Evolutionary conservation across 2,888 invertebrate species (phyloP).

Genomic region (Candidula unifasciata): DNA sequence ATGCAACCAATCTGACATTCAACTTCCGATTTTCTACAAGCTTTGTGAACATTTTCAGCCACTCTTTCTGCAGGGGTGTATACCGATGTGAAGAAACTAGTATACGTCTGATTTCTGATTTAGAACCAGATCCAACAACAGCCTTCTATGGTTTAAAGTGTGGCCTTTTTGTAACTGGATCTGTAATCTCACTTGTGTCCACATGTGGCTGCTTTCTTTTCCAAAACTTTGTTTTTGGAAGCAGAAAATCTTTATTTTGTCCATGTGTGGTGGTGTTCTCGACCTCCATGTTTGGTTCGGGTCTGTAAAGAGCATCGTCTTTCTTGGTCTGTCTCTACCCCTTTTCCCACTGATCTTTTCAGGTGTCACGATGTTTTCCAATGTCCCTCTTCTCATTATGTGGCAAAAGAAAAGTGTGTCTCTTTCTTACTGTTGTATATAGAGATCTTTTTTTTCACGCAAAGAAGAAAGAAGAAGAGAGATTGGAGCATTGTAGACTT

Average conservation of each 20-base stretch:
- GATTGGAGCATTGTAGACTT: no score
- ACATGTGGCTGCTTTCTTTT: constrained; percentile 48
- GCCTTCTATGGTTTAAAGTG: constrained; percentile 48
- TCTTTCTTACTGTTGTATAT: no score
- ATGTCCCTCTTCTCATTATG: no score
- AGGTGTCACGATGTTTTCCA: no score
- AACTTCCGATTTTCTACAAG: constrained; percentile 95
- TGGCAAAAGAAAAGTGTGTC: no score
- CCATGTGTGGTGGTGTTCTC: background rate
- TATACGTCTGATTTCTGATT: constrained; percentile 79
- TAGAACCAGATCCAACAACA: constrained; percentile 57
- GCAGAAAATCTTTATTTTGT: constrained; percentile 26
- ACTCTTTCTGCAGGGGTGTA: constrained; percentile 95
- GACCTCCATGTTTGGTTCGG: constrained; percentile 44
- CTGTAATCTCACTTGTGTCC: constrained; percentile 49
- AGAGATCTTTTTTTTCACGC: no score
- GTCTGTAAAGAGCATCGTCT: constrained; percentile 7
- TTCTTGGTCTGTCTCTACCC: no score
- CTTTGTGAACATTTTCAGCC: constrained; percentile 97
- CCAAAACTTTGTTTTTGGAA: constrained; percentile 42
- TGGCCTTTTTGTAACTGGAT: constrained; percentile 46
- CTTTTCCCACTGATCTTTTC: no score
- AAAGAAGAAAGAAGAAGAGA: no score
- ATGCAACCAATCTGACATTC: constrained; percentile 95
- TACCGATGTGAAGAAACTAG: constrained; percentile 95